Conservation (phyloP, 2,888 invertebrate genomes). For the Paralinhomoeus sp. region DNA sequence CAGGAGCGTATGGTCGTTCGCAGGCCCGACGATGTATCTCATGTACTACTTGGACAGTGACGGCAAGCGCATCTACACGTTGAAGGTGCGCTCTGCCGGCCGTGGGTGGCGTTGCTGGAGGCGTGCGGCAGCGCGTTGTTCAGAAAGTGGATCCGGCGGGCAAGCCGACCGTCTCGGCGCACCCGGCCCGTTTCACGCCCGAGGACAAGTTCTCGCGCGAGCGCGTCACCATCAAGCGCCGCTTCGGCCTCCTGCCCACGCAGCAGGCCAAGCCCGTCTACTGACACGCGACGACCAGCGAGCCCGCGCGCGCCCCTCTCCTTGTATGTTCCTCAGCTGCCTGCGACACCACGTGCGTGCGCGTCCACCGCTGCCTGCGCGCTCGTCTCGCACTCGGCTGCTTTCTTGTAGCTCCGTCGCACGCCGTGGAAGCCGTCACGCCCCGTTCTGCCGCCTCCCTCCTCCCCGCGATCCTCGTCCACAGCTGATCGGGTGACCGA, state of each 20-base stretch:
- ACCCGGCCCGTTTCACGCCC: slow-evolving; percentile 85
- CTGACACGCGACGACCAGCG: slow-evolving; percentile 5
- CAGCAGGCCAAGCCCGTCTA: slow-evolving; percentile 41
- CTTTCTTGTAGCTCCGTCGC: too few relatives aligned
- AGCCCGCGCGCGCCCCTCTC: too few relatives aligned
- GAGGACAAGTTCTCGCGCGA: slow-evolving; percentile 78
- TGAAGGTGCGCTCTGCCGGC: slow-evolving; percentile 40
- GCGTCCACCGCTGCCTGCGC: too few relatives aligned
- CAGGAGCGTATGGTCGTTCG: too few relatives aligned
- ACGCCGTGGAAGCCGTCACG: too few relatives aligned
- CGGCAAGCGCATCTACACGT: slow-evolving; percentile 58
- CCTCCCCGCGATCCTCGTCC: too few relatives aligned
- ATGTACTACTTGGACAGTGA: slow-evolving; percentile 52
- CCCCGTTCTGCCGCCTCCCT: too few relatives aligned
- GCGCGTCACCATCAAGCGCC: slow-evolving; percentile 60
- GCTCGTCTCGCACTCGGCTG: too few relatives aligned
- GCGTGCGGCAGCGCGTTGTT: slow-evolving; percentile 12
- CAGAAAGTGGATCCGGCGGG: slow-evolving; percentile 56
- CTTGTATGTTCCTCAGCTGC: too few relatives aligned
- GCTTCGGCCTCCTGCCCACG: slow-evolving; percentile 62
- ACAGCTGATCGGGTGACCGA: too few relatives aligned
- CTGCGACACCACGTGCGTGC: too few relatives aligned
- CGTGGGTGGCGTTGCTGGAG: neutral
- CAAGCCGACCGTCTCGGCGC: slow-evolving; percentile 60
- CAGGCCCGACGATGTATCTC: slow-evolving; percentile 47